Evolutionary conservation across 2,888 invertebrate species (phyloP).

Genomic region (Hydrotaea diabolus): DNA sequence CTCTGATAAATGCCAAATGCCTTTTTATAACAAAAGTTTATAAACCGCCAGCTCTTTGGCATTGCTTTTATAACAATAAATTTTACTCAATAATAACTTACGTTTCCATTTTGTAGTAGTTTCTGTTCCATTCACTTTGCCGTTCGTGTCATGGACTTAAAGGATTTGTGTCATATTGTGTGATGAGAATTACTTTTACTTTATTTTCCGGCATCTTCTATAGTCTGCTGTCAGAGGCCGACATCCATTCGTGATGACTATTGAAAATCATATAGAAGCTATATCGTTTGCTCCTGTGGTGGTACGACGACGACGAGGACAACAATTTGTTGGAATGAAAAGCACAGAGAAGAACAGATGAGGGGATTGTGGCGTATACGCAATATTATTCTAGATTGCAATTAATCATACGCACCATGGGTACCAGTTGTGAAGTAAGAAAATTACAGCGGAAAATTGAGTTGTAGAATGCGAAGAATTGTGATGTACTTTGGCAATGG

Average conservation of each 20-base stretch:
- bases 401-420: neutral
- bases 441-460: neutral
- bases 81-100: neutral
- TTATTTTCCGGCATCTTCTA: neutral
- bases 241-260: neutral
- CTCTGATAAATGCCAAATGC: no score
- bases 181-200: neutral
- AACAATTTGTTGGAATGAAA: neutral
- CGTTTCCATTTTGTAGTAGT: neutral
- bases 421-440: neutral
- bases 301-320: no score
- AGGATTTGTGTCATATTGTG: conserved; percentile 15
- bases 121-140: neutral
- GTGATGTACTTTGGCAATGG: no score
- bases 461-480: neutral
- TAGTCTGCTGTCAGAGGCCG: neutral
- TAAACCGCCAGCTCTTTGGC: neutral
- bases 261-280: neutral
- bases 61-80: neutral
- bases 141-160: neutral
- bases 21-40: neutral
- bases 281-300: neutral
- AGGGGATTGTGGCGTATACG: neutral
- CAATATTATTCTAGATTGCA: neutral
- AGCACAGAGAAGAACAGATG: neutral